Evolutionary conservation across 2,888 invertebrate genomes (phyloP), one percentile per base, ranked within the genome.

Genomic region (Elegia similella): DNA sequence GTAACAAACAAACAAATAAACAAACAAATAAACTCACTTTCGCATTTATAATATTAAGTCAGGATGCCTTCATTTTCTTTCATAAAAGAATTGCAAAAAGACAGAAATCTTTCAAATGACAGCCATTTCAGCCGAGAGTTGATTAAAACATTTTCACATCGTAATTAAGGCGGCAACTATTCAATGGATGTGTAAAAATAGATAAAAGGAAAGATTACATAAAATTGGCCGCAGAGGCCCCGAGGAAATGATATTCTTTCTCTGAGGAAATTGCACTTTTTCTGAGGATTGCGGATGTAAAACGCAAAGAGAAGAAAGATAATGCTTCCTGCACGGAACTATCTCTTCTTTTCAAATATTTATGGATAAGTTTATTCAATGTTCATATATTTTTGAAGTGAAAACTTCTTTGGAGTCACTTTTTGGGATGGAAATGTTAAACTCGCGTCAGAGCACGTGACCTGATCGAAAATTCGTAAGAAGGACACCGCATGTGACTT

Each of bases 231-330:
- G 52, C 38, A 50, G 30, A 17, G 29, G 57, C 52, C 47, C 46
- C 32, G 55, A 63, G 65, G 67, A 63, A 67, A 67, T 64, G 60
- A 62, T 60, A 60, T 60, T 65, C 57, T 60, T 59, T 60, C 48
- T 52, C 7, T 29, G 50, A 64, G 67, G 67, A 67, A 67, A 67
- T 67, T 65, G 61, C 62, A 57, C 60, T 65, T 63, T 64, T 60
- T 64, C 42, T 47, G 13, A 29, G 54, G 59, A 54, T 56, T 34
- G 16, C 12, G 5, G n/a, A 6, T 38, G n/a, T n/a, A 38, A 38
- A 38, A 38, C n/a, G 12, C n/a, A 12, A 12, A 38, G 12, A 1
- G 38, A 12, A 38, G 3, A 6, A n/a, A 38, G 6, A 42, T 42
- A 34, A 42, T 12, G 17, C 23, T 52, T 42, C 2, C 10, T 23